A percentile compares a stretch with the other conserved stretches of the same genome.
Evolutionary conservation across 2,113 vertebrate genomes (phyloP).

Genomic region (Leptosomus discolor): DNA sequence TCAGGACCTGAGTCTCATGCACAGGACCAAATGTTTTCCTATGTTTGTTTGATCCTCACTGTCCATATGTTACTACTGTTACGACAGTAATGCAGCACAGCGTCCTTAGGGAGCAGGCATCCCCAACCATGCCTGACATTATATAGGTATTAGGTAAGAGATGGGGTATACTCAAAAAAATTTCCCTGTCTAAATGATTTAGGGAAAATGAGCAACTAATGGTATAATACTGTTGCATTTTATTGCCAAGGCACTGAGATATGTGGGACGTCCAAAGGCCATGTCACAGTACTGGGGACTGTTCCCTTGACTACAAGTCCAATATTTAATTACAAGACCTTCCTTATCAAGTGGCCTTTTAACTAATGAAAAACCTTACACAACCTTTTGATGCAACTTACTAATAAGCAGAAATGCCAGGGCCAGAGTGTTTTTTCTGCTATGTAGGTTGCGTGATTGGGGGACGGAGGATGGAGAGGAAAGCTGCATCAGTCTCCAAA

Average conservation of each 20-base stretch:
- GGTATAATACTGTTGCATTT: neutral
- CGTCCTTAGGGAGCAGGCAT: neutral
- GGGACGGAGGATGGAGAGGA: neutral
- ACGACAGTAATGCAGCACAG: neutral
- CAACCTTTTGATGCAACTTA: neutral
- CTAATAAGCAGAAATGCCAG: neutral
- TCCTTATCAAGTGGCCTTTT: neutral
- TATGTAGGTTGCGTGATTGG: fast-evolving
- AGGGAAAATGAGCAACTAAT: neutral
- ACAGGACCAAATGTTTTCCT: neutral
- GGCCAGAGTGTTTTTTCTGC: neutral
- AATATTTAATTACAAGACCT: neutral
- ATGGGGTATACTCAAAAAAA: neutral
- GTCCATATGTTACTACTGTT: neutral
- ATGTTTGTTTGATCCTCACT: neutral
- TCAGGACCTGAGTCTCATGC: neutral
- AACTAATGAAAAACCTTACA: neutral
- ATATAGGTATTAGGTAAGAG: neutral
- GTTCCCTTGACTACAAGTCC: neutral
- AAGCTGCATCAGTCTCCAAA: conserved; percentile 12
- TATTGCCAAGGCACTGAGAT: neutral
- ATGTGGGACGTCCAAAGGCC: neutral
- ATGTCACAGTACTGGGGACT: neutral
- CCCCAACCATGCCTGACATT: neutral
- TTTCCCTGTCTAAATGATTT: neutral